Evolutionary conservation across 1,140 invertebrate species (phyloP).

Genomic region (Drosophila seguyi): DNA sequence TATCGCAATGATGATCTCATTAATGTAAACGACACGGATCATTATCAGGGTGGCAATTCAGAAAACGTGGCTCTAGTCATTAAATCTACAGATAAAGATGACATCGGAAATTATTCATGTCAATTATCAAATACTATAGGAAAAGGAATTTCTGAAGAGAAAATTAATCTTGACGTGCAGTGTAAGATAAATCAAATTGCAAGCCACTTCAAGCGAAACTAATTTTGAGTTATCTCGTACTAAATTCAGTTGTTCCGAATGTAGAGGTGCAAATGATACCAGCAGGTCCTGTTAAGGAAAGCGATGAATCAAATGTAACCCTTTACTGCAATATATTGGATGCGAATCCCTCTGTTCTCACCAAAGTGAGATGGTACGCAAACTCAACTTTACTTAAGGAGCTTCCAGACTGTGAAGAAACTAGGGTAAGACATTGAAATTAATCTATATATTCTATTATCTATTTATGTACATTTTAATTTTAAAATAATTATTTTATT

Average conservation of each 20-base stretch:
- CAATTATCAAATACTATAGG: conserved; percentile 91
- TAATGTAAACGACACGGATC: conserved; percentile 87
- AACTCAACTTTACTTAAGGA: conserved; percentile 93
- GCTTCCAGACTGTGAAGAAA: conserved; percentile 90
- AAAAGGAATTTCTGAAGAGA: conserved; percentile 87
- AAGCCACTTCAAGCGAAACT: neutral
- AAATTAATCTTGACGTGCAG: conserved; percentile 90
- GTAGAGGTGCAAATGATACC: conserved; percentile 92
- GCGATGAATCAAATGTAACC: conserved; percentile 92
- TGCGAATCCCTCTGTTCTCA: conserved; percentile 89
- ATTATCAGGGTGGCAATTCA: conserved; percentile 91
- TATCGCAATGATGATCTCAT: conserved; percentile 90
- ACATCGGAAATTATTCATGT: conserved; percentile 93
- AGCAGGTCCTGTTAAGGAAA: conserved; percentile 90
- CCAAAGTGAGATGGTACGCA: conserved; percentile 92
- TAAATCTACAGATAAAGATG: conserved; percentile 90
- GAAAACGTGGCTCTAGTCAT: conserved; percentile 91
- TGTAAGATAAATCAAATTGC: conserved; percentile 88
- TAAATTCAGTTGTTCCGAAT: conserved; percentile 89
- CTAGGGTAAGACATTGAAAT: conserved; percentile 45
- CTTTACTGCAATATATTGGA: conserved; percentile 91
- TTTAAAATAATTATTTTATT: neutral
- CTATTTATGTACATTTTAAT: neutral
- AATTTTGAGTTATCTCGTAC: neutral
- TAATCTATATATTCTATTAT: neutral